A percentile compares a stretch with the other conserved stretches of the same genome.
Conservation (phyloP, 2,888 invertebrate genomes). For the Lasioglossum leucozonium region DNA sequence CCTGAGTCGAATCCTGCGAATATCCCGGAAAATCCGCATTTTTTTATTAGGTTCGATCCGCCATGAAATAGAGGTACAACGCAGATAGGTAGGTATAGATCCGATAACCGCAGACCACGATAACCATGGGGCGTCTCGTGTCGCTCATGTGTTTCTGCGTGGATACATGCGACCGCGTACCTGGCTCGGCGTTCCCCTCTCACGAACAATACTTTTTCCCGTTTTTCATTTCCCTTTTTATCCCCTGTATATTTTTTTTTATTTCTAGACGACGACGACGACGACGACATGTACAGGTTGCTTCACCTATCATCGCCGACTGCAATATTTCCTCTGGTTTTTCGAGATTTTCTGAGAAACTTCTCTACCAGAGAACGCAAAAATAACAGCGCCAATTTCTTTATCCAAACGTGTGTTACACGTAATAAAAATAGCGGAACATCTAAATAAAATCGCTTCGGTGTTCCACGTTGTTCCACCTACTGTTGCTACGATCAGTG, state of each 20-base stretch:
- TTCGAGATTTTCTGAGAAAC: not conserved
- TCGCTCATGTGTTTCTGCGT: conserved; percentile 41
- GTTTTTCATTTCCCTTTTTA: not conserved
- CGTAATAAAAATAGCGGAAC: no score
- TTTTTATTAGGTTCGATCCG: conserved; percentile 55
- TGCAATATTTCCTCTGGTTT: not conserved
- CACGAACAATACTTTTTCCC: conserved; percentile 2
- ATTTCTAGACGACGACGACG: not conserved
- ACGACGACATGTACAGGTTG: not conserved
- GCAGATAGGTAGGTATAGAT: conserved; percentile 3
- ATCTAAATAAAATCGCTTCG: no score
- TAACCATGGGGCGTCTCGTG: conserved; percentile 55
- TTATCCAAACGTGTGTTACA: no score
- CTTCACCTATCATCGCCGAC: not conserved
- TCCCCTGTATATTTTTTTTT: not conserved
- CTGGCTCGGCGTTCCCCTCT: not conserved
- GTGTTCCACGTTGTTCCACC: no score
- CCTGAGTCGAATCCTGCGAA: conserved; percentile 51
- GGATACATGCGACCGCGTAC: not conserved
- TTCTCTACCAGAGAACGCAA: not conserved
- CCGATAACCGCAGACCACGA: conserved; percentile 67
- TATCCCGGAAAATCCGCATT: conserved; percentile 67
- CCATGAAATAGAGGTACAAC: conserved; percentile 57
- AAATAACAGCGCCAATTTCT: no score
- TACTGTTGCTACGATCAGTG: no score